Evolutionary conservation across 2,797 vertebrate species (phyloP).

Genomic region (Pipistrellus nathusii): DNA sequence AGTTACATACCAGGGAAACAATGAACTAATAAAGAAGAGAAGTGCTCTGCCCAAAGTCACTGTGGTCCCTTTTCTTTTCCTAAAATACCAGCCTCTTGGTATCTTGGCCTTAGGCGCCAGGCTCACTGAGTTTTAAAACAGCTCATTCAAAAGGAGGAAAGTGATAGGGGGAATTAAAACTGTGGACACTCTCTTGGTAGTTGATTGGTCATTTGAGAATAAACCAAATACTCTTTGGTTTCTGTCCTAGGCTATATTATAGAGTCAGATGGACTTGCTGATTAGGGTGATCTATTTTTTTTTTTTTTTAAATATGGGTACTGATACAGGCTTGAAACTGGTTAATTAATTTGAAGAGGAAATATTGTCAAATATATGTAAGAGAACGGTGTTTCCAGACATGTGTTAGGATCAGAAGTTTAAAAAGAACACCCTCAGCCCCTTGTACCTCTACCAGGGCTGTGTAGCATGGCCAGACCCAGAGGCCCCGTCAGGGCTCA

Average conservation of each 20-base stretch:
- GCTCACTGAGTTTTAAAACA: conserved; percentile 13
- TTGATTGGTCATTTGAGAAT: neutral
- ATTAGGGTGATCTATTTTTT: neutral
- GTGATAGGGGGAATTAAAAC: neutral
- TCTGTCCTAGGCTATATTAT: neutral
- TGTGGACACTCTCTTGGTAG: neutral
- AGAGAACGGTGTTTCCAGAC: conserved; percentile 10
- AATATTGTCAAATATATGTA: neutral
- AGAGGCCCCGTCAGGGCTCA: neutral
- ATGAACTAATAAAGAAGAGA: neutral
- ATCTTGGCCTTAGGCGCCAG: neutral
- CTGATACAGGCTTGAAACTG: neutral
- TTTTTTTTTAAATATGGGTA: neutral
- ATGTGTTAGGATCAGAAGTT: neutral
- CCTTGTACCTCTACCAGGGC: neutral
- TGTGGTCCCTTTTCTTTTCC: neutral
- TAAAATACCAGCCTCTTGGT: neutral
- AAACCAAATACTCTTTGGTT: neutral
- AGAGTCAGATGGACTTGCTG: neutral
- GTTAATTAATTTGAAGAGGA: neutral
- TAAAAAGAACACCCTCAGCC: neutral
- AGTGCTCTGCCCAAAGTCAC: neutral
- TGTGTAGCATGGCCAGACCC: neutral
- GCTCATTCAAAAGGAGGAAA: neutral
- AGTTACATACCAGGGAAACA: neutral